Conservation (phyloP, 2,888 invertebrate species). For the Ennomos erosarius region DNA sequence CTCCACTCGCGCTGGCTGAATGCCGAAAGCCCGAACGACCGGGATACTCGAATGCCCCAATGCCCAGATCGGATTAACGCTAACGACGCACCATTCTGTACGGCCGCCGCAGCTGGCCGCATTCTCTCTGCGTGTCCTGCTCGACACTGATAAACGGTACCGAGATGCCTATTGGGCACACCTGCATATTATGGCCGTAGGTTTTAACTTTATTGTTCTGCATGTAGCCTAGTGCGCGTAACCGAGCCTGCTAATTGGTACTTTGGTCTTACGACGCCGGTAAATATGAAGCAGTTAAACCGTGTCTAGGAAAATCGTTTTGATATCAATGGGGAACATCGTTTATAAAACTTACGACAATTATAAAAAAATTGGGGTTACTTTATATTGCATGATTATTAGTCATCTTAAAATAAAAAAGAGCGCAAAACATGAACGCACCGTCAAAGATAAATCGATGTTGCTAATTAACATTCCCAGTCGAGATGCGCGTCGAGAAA, state of each 20-base stretch:
- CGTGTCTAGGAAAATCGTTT: no score
- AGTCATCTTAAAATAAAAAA: no score
- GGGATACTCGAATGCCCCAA: conserved; percentile 64
- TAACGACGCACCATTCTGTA: conserved; percentile 80
- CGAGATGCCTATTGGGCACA: conserved; percentile 25
- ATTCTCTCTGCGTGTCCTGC: conserved; percentile 53
- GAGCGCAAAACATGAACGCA: no score
- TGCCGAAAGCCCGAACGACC: conserved; percentile 56
- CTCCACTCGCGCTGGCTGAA: conserved; percentile 51
- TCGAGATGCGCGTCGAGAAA: conserved; percentile 44
- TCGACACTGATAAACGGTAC: conserved; percentile 60
- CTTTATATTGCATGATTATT: no score
- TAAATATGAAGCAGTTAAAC: no score
- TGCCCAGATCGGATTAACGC: conserved; percentile 79
- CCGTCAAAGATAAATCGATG: conserved; percentile 36
- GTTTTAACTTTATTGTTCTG: conserved; percentile 28
- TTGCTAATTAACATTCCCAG: conserved; percentile 43
- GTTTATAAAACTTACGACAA: no score
- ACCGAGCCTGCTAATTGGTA: conserved; percentile 1
- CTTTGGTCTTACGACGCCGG: not conserved
- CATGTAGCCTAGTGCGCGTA: conserved; percentile 1
- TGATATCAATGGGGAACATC: no score
- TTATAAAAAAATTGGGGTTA: no score
- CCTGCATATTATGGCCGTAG: conserved; percentile 32
- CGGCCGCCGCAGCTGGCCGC: conserved; percentile 54